A percentile compares a stretch with the other conserved stretches of the same genome.
Conservation (phyloP, 64 coral and sea anemone genomes). For the Dendrophyllia cribrosa region DNA sequence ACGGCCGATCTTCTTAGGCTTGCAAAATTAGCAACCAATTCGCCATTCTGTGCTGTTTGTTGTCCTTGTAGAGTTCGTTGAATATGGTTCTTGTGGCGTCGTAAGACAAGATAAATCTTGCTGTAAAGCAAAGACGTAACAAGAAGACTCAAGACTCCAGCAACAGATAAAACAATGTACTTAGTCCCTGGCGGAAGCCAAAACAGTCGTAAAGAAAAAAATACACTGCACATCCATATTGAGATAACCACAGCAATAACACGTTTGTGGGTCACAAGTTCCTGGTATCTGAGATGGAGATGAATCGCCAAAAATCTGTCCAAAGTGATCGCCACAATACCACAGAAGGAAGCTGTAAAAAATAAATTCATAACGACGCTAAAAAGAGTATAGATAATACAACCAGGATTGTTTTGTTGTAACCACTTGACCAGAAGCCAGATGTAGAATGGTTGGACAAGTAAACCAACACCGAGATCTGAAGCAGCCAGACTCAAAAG, state of each 20-base stretch:
- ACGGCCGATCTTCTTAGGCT: neutral
- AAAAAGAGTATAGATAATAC: neutral
- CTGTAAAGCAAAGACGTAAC: neutral
- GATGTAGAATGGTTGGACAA: constrained; percentile 10
- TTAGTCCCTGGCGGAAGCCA: constrained; percentile 10
- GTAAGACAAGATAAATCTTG: neutral
- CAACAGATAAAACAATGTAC: neutral
- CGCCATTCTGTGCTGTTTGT: neutral
- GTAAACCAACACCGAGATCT: constrained; percentile 14
- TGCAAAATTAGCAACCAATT: neutral
- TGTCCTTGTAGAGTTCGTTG: neutral
- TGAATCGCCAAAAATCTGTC: constrained; percentile 21
- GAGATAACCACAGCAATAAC: neutral
- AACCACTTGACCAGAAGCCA: constrained; percentile 1
- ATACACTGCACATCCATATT: neutral
- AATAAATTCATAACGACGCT: neutral
- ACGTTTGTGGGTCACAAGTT: constrained; percentile 35
- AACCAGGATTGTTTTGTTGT: neutral
- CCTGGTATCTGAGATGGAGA: constrained; percentile 46
- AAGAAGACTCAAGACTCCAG: neutral
- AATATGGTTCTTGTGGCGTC: constrained; percentile 7
- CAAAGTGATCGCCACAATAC: neutral
- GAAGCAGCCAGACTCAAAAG: constrained; percentile 8
- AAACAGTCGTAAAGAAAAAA: neutral
- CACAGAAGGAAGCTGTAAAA: neutral